Percentiles rank a stretch among this genome's conserved stretches.
Evolutionary conservation across 2,888 invertebrate genomes (phyloP).

Genomic region (Eurytoma adleriae): DNA sequence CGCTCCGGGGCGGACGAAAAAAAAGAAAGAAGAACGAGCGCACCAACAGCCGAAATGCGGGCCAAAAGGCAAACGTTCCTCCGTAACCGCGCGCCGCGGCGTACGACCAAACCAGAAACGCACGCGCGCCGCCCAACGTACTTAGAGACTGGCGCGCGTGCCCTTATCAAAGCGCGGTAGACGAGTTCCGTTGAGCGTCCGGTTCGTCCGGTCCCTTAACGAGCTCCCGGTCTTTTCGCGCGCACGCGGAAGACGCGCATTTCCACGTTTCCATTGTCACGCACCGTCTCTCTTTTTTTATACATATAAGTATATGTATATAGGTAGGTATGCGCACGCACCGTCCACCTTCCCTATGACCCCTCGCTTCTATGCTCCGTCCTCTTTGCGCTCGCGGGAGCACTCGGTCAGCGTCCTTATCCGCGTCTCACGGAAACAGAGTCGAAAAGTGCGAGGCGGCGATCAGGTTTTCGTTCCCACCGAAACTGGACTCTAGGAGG

Average conservation of each 20-base stretch:
- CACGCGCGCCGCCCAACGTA: constrained; percentile 23
- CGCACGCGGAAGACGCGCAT: constrained; percentile 3
- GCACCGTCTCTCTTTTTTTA: neutral
- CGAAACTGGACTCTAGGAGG: constrained; percentile 59
- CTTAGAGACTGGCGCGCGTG: constrained; percentile 31
- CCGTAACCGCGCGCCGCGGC: neutral
- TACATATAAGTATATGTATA: neutral
- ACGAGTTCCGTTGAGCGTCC: constrained; percentile 61
- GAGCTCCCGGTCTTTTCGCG: constrained; percentile 53
- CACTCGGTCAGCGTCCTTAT: constrained; percentile 26
- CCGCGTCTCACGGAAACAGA: constrained; percentile 41
- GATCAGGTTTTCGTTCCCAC: constrained; percentile 76
- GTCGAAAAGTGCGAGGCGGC: constrained; percentile 57
- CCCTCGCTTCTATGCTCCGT: neutral
- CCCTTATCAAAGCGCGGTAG: constrained; percentile 41
- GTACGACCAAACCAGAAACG: neutral
- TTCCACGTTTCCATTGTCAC: constrained; percentile 33
- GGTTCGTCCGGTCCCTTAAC: constrained; percentile 68
- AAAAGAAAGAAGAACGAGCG: neutral
- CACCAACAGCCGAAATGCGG: neutral
- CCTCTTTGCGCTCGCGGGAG: neutral
- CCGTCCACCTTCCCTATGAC: constrained; percentile 19
- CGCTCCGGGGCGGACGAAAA: neutral
- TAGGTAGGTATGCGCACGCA: neutral
- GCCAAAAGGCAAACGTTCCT: constrained; percentile 15